phyloP scores from a whole-genome alignment of 2,797 vertebrate species.

The Glossophaga mutica region DNA sequence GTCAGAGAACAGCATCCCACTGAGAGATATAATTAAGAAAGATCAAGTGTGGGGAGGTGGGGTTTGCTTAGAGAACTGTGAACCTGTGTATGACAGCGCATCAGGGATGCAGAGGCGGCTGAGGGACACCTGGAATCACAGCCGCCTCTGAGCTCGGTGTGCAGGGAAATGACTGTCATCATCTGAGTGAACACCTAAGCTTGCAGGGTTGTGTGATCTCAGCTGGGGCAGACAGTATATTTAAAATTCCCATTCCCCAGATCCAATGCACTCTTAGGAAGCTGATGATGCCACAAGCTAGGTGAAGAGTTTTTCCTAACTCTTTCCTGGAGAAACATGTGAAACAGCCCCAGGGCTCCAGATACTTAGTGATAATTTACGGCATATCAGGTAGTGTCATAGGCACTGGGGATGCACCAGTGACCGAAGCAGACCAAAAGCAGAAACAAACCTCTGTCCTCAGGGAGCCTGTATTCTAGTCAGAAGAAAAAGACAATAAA shows the following conservation, averaged over 20 bases:
- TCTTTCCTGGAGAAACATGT: not conserved
- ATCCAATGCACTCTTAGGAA: not conserved
- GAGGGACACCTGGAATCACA: not conserved
- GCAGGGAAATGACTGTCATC: not conserved
- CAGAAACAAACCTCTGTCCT: not conserved
- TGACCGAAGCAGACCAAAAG: not conserved
- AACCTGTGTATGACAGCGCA: no score
- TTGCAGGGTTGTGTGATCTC: not conserved
- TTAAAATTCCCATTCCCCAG: not conserved
- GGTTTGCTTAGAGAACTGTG: not conserved
- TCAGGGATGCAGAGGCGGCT: not conserved
- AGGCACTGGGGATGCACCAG: not conserved
- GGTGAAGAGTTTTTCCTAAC: not conserved
- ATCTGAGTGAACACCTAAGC: not conserved
- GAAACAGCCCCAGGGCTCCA: not conserved
- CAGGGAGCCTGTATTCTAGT: not conserved
- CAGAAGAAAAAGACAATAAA: not conserved
- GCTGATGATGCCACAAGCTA: not conserved
- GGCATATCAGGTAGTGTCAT: rapidly evolving
- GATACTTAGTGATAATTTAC: not conserved
- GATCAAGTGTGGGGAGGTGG: not conserved
- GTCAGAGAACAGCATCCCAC: not conserved
- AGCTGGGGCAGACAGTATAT: not conserved
- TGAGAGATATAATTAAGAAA: not conserved
- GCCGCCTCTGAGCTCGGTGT: not conserved